Evolutionary conservation across 2,797 vertebrate genomes (phyloP).

Genomic region (Pangasius macronema): DNA sequence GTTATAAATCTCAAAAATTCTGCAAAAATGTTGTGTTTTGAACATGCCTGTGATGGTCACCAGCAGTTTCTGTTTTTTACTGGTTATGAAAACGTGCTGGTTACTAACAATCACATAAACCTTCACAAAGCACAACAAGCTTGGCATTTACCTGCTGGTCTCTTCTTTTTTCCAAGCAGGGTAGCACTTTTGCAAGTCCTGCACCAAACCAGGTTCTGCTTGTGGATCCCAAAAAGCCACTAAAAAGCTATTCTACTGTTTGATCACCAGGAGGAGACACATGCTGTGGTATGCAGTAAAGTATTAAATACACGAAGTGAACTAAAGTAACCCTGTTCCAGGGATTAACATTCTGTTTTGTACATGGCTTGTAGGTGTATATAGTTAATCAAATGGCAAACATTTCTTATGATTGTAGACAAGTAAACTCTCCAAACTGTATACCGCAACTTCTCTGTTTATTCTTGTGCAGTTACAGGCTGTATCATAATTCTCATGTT

Average conservation of each 20-base stretch:
- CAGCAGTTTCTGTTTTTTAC: not conserved
- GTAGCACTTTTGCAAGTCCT: not conserved
- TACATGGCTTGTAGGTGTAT: not conserved
- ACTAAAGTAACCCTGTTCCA: conserved; percentile 15
- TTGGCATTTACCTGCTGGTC: not conserved
- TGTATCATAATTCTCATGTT: conserved; percentile 76
- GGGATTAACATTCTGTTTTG: not conserved
- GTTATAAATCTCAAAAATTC: no score
- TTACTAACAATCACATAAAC: not conserved
- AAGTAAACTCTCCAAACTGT: conserved; percentile 65
- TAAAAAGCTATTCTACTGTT: not conserved
- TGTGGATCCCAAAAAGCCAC: not conserved
- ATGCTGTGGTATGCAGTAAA: not conserved
- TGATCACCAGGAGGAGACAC: conserved; percentile 61
- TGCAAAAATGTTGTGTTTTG: not conserved
- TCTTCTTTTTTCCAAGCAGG: not conserved
- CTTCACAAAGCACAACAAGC: not conserved
- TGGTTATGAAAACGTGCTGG: not conserved
- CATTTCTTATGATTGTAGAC: not conserved
- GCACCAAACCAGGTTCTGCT: not conserved
- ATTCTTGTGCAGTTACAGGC: conserved; percentile 67
- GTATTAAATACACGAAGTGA: not conserved
- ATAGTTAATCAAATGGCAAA: not conserved
- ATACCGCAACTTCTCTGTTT: conserved; percentile 88
- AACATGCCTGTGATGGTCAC: not conserved